phyloP scores from a whole-genome alignment of 2,888 invertebrate species.

The Tubulanus polymorphus region DNA sequence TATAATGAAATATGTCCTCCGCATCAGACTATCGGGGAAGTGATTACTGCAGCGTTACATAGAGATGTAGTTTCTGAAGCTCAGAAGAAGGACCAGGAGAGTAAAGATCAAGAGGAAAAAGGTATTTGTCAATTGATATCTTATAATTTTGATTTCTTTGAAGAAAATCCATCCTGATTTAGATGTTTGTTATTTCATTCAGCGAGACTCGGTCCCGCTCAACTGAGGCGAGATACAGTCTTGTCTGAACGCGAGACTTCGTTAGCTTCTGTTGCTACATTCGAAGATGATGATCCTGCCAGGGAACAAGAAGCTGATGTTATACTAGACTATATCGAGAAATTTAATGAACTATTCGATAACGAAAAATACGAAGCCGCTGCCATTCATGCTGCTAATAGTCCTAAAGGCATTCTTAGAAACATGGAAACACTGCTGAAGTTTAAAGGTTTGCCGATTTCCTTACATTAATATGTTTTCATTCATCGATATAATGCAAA shows the following conservation, averaged over 20 bases:
- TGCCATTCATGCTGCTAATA: slow-evolving; percentile 52
- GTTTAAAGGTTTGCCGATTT: slow-evolving; percentile 43
- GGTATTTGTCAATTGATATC: too few relatives aligned
- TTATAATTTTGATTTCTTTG: too few relatives aligned
- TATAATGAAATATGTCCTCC: slow-evolving; percentile 48
- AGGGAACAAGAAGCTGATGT: slow-evolving; percentile 51
- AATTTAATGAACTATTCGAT: slow-evolving; percentile 51
- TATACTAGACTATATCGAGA: slow-evolving; percentile 53
- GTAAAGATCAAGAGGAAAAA: too few relatives aligned
- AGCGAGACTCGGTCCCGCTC: too few relatives aligned
- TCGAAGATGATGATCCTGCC: slow-evolving; percentile 51
- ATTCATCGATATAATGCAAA: neutral
- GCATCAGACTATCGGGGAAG: slow-evolving; percentile 49
- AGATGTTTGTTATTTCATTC: too few relatives aligned
- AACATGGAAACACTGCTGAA: slow-evolving; percentile 49
- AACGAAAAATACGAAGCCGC: slow-evolving; percentile 47
- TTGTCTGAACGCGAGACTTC: too few relatives aligned
- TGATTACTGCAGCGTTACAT: slow-evolving; percentile 36
- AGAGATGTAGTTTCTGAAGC: too few relatives aligned
- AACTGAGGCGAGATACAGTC: too few relatives aligned
- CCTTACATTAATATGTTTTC: too few relatives aligned
- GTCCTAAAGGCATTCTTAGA: slow-evolving; percentile 50
- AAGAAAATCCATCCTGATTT: too few relatives aligned
- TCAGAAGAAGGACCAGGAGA: too few relatives aligned
- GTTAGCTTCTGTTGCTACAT: slow-evolving; percentile 17